A percentile compares a stretch with the other conserved stretches of the same genome.
Evolutionary conservation across 2,113 vertebrate species (phyloP).

Genomic region (Carollia perspicillata): DNA sequence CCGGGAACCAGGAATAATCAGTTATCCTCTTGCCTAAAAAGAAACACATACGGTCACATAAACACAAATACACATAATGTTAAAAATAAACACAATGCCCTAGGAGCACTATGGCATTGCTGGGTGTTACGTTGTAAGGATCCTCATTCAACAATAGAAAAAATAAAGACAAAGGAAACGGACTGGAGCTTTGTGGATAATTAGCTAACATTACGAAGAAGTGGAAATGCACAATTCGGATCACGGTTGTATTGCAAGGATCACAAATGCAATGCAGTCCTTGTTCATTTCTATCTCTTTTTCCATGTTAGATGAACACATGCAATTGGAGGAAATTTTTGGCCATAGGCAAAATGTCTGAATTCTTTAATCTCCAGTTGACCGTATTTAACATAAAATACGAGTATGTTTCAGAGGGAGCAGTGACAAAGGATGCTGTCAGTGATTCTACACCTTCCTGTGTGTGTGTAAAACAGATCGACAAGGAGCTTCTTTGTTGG

Average conservation of each 20-base stretch:
- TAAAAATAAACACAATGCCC: too few relatives aligned
- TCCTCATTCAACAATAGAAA: slow-evolving; percentile 35
- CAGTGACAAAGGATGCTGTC: not conserved
- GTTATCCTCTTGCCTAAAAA: slow-evolving; percentile 41
- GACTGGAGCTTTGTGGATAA: not conserved
- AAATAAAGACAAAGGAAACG: slow-evolving; percentile 32
- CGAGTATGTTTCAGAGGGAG: not conserved
- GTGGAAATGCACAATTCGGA: not conserved
- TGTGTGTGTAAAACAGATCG: not conserved
- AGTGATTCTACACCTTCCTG: not conserved
- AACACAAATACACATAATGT: too few relatives aligned
- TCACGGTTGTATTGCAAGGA: not conserved
- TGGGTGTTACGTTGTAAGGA: not conserved
- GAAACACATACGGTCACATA: not conserved
- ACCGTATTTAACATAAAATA: not conserved
- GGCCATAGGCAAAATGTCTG: slow-evolving; percentile 13
- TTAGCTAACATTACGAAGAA: not conserved
- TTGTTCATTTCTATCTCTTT: not conserved
- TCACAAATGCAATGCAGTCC: not conserved
- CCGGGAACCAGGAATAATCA: slow-evolving; percentile 24
- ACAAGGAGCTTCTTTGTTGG: not conserved
- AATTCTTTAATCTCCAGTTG: not conserved
- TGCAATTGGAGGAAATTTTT: slow-evolving; percentile 4
- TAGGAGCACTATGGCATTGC: not conserved
- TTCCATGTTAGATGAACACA: not conserved